These are phyloP conservation scores for Bombus huntii DNA, from an alignment of 1,140 invertebrate species.

Conservation along the genomic window DNA sequence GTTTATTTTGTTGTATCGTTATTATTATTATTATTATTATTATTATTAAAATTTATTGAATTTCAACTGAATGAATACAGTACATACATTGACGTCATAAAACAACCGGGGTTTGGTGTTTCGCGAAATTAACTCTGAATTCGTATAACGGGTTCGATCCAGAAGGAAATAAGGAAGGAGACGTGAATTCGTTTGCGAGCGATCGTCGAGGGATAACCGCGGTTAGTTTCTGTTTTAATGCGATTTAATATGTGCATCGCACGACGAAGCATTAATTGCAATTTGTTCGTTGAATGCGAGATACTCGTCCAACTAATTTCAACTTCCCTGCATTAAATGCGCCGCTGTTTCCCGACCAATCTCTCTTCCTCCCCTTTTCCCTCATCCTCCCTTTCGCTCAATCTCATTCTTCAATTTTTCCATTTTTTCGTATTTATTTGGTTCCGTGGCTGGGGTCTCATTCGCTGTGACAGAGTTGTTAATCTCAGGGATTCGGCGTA, in stretches of 20 bases:
- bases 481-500: neutral
- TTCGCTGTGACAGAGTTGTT: neutral
- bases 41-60: too few relatives aligned
- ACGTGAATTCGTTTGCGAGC: constrained; percentile 31
- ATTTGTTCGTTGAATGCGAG: constrained; percentile 61
- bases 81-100: too few relatives aligned
- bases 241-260: constrained; percentile 55
- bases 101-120: neutral
- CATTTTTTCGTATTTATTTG: constrained; percentile 40
- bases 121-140: neutral
- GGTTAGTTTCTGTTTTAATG: constrained; percentile 51
- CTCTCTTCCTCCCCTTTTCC: neutral
- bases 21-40: too few relatives aligned
- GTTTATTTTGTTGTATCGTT: too few relatives aligned
- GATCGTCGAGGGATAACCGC: constrained; percentile 17
- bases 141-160: neutral
- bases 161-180: constrained; percentile 27
- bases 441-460: constrained; percentile 1
- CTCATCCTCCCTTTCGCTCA: too few relatives aligned
- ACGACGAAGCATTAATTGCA: constrained; percentile 59
- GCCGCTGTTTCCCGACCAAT: constrained; percentile 11
- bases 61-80: too few relatives aligned
- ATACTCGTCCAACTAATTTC: constrained; percentile 56
- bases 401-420: constrained; percentile 20
- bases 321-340: constrained; percentile 46